phyloP scores from a whole-genome alignment of 2,797 vertebrate genomes.

The Neoniphon sammara region DNA sequence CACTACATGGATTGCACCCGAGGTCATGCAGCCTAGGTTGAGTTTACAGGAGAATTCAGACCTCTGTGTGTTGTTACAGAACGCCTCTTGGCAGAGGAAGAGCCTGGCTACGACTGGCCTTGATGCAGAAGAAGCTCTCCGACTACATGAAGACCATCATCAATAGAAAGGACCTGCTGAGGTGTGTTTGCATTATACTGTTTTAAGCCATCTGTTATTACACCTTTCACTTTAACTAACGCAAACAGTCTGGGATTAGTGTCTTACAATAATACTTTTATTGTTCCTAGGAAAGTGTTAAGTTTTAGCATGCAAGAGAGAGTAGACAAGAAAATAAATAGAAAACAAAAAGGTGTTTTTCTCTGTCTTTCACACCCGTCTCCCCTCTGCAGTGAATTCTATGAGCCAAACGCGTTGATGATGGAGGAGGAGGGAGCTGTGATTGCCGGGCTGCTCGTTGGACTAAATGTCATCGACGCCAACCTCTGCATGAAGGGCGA shows the following conservation, averaged over 20 bases:
- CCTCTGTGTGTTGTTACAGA: constrained; percentile 71
- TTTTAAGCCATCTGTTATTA: not conserved
- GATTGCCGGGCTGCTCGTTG: constrained; percentile 95
- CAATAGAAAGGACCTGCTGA: constrained; percentile 98
- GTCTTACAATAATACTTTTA: too few relatives aligned
- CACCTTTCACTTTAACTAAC: too few relatives aligned
- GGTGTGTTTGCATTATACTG: constrained; percentile 76
- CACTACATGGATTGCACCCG: too few relatives aligned
- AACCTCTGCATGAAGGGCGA: constrained; percentile 99
- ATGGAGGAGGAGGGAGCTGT: constrained; percentile 99
- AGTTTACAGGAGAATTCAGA: not conserved
- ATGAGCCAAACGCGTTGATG: constrained; percentile 96
- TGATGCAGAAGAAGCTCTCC: constrained; percentile 99
- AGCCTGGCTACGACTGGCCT: constrained; percentile 96
- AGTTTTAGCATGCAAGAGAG: not conserved
- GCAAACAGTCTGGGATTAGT: too few relatives aligned
- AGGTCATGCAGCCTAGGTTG: too few relatives aligned
- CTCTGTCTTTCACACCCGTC: not conserved
- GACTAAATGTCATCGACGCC: constrained; percentile 97
- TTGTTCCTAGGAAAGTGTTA: too few relatives aligned
- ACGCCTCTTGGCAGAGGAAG: constrained; percentile 96
- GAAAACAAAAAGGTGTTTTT: not conserved
- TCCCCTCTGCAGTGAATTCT: constrained; percentile 88
- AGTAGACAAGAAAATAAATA: not conserved
- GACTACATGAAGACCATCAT: constrained; percentile 99